Base-by-base conservation (phyloP, 1,140 invertebrate species). In the Pogonomyrmex barbatus region DNA sequence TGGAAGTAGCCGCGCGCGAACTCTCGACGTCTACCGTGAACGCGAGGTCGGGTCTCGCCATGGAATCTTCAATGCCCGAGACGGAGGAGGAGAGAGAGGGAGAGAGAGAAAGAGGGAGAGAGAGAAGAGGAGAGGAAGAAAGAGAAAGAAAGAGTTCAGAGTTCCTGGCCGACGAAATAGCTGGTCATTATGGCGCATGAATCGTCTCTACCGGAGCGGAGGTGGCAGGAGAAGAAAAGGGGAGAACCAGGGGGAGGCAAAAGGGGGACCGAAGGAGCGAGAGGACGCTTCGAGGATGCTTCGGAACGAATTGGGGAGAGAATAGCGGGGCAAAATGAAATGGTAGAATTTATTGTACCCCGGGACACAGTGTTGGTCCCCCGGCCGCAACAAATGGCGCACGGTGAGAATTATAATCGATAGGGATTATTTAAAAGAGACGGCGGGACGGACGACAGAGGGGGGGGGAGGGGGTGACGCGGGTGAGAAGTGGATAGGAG, bases 101-200 rank as follows among this genome's bases (percentile, higher is more conserved):
- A 52, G 14, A 68, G 39, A 30, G 24, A 8, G 17, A 73, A 33
- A 39, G 9, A 56, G 50, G 54, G 70, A 54, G 39, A 58, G 54
- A 76, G 39, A 77, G 50, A 24, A 8, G 17, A 73, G 50, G 24
- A 24, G 24, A 24, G 24, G 24, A 24, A 39, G 9, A 56, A 33
- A 73, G 70, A 54, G 39, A 58, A 36, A 76, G 39, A 77, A 42
- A 83, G 68, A 89, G 88, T 89, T 89, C 88, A 89, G 88, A 90
- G 89, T 90, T 89, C 89, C 87, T 56, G 85, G 85, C 58, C 88
- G 42, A 75, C 89, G 88, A 90, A 90, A 90, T 90, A 90, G 88
- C 89, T 90, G 87, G 89, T 90, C 89, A 90, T 90, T 90, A 90
- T 77, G 85, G 88, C 73, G 88, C 89, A 89, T 89, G 89, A 90